Evolutionary conservation across 2,113 vertebrate genomes (phyloP), one percentile per base, ranked within the genome.

Genomic region (Charadrius vociferus): DNA sequence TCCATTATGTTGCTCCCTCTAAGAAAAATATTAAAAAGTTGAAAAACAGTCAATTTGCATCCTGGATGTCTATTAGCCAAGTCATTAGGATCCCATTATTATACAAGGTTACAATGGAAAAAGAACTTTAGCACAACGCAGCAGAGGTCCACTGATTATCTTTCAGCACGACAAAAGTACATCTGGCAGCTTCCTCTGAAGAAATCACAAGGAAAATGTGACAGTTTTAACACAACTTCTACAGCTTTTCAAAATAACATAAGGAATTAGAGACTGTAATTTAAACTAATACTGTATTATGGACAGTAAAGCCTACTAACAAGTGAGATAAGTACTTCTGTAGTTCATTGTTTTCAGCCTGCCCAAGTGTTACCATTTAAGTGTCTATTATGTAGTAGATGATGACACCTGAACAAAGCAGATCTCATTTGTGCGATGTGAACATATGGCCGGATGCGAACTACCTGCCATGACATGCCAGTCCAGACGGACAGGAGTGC

Each of bases 41-140:
- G 22, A 93, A 71, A 93, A 89, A 13, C 12, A 77, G 63, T 49
- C 32, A 47, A 4, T 80, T 85, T 91, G 37, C 56, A 50, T 81
- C n/a, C 36, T 75, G 49, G 18, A 65, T 61, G 39, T 81, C 82
- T 92, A 81, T 66, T 93, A 94, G 58, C 32, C 72, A 89, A 94
- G 52, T 68, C 80, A 88, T 94, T 89, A 93, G 21, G 13, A 79
- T 55, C 26, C 61, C 36, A 72, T 91, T 91, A 93, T 58, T 79
- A 70, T 23, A n/a, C 47, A 36, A 47, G 18, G 74, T 81, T 81
- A 71, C 19, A 59, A 36, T 27, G 15, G 63, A 43, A 92, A 91
- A 95, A 50, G 32, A 50, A 30, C 67, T 86, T 83, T 0, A 78
- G 58, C 41, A 39, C 63, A 88, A 32, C 6, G 18, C 37, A 86